Percentiles rank a stretch among this genome's conserved stretches.
Conservation (phyloP, 35 echinoderm and acorn worm genomes). For the Heliocidaris erythrogramma region DNA sequence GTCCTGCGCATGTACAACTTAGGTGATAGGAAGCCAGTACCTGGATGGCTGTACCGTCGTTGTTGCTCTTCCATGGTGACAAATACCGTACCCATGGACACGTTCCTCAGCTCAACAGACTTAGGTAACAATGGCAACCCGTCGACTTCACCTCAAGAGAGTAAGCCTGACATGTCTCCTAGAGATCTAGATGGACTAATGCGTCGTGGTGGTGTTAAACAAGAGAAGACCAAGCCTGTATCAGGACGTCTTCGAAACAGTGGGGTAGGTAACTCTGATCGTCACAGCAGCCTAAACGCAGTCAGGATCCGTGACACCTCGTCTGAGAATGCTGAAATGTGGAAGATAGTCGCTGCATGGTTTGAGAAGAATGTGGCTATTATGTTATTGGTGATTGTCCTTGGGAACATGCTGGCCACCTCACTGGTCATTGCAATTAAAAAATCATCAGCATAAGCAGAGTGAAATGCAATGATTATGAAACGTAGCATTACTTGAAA, state of each 20-base stretch:
- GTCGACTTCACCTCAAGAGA: background rate
- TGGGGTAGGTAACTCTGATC: background rate
- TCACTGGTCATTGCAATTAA: background rate
- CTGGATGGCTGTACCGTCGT: background rate
- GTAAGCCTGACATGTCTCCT: background rate
- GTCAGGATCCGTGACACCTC: background rate
- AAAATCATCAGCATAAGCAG: background rate
- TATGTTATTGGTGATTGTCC: background rate
- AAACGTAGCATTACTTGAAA: background rate
- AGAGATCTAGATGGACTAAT: background rate
- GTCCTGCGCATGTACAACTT: slow-evolving; percentile 29
- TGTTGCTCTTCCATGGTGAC: background rate
- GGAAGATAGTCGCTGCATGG: background rate
- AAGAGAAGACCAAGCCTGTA: background rate
- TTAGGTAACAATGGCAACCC: background rate
- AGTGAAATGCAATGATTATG: background rate
- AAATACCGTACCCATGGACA: background rate
- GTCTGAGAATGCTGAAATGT: background rate
- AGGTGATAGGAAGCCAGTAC: background rate
- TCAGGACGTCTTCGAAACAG: background rate
- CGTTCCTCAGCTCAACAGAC: background rate
- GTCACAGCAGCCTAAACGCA: background rate
- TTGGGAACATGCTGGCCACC: background rate
- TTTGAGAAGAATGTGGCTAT: slow-evolving; percentile 17
- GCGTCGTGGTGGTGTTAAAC: background rate